These are phyloP conservation scores for Catharus ustulatus DNA, from an alignment of 2,797 vertebrate species.

Conservation along the genomic window DNA sequence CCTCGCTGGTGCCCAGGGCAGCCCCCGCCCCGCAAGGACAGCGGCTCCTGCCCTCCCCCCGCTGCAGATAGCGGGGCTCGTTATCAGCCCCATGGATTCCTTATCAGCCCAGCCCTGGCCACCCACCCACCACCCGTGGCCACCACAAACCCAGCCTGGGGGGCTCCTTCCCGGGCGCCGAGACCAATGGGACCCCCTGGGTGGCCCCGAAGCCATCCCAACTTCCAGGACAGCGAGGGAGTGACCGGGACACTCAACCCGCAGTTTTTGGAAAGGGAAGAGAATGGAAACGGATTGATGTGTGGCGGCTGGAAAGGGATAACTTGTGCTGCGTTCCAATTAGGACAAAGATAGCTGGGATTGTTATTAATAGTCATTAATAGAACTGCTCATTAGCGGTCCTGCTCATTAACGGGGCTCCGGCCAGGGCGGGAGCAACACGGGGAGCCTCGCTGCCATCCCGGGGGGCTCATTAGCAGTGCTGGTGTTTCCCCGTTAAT, in stretches of 20 bases:
- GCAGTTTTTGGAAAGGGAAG: background rate
- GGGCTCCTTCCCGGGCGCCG: background rate
- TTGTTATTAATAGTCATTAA: background rate
- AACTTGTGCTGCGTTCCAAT: background rate
- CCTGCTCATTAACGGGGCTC: background rate
- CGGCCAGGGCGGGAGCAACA: background rate
- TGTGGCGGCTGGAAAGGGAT: background rate
- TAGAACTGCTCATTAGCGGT: background rate
- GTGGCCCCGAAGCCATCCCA: background rate
- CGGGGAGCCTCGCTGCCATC: background rate
- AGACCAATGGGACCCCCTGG: background rate
- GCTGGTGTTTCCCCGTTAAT: background rate
- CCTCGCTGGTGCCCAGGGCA: background rate
- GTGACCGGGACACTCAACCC: accelerated
- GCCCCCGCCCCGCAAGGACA: background rate
- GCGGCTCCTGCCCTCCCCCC: background rate
- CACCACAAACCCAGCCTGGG: background rate
- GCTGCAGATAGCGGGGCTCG: background rate
- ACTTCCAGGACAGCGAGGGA: no score
- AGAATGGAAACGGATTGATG: background rate
- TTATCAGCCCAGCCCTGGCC: background rate
- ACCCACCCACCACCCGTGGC: accelerated
- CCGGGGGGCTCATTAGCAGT: background rate
- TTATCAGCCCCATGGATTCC: background rate
- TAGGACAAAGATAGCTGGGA: background rate